Evolutionary conservation across 2,888 invertebrate genomes (phyloP), one percentile per base, ranked within the genome.

Genomic region (Agrypnus murinus): DNA sequence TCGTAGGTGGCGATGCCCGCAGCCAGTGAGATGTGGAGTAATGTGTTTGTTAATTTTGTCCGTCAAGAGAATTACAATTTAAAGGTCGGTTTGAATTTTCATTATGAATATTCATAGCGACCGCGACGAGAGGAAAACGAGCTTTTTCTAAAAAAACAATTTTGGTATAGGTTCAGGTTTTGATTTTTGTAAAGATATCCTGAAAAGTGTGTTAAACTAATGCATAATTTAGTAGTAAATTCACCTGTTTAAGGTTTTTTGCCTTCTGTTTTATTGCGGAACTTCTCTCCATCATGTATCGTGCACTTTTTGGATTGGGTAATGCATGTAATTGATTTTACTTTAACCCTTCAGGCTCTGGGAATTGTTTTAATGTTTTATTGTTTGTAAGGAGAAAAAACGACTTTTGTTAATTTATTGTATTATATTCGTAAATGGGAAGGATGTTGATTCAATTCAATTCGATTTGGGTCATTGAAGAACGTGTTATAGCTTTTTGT

Each of bases 1-100:
- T 81, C 79, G 82, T 82, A 82, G 81, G 82, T 81, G 82, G 81
- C 78, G 77, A 69, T 74, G 79, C 80, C 78, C 45, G 57, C 19
- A 78, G 71, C 59, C 60, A 60, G 46, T 40, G 48, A 48, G 53
- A 67, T 67, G 38, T 63, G 43, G 38, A 67, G 19, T 48, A 65
- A 65, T 57, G 60, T 58, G 59, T 58, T 46, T 34, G 45, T 67
- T 59, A 40, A 45, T 59, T 59, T 59, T 36, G 57, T 31, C 45
- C 25, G 45, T 59, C 59, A 59, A 43, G 59, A 59, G 59, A 25
- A 40, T 57, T 38, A 43, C 59, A 17, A 55, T 14, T 31, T 59
- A 32, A 17, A 45, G 59, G 43, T 59, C 9, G 45, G 59, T 38
- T 57, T 40, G n/a, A 32, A 31, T 53, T 32, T 12, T 31, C 48